Evolutionary conservation across 2,113 vertebrate species (phyloP).

Genomic region (Lepidothrix coronata): DNA sequence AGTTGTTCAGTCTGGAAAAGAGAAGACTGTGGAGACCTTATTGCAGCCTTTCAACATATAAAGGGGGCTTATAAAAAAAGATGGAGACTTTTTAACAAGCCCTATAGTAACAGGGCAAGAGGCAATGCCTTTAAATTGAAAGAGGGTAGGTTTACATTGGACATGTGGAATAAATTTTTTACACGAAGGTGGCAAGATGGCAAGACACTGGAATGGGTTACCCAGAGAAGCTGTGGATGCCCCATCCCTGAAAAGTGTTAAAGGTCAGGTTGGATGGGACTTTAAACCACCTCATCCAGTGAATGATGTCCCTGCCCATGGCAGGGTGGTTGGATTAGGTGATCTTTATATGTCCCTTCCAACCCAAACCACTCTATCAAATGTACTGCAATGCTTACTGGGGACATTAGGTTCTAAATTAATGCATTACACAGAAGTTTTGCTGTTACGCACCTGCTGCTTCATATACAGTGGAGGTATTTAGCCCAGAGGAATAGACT

Average conservation of each 20-base stretch:
- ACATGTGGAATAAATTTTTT: neutral
- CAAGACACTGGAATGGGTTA: neutral
- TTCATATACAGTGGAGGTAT: neutral
- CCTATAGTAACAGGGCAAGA: neutral
- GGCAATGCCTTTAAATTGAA: neutral
- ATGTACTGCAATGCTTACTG: neutral
- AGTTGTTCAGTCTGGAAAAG: neutral
- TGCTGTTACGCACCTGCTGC: neutral
- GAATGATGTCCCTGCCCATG: accelerated
- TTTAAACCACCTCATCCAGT: neutral
- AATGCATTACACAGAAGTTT: neutral
- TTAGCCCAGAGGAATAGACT: neutral
- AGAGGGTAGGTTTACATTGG: neutral
- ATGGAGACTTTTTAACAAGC: neutral
- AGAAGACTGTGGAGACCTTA: neutral
- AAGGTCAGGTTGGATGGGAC: accelerated
- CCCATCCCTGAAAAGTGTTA: neutral
- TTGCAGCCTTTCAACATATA: neutral
- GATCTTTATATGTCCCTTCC: neutral
- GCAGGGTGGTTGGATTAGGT: neutral
- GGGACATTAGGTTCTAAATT: neutral
- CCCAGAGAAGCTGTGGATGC: neutral
- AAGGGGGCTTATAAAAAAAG: neutral
- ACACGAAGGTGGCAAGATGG: neutral
- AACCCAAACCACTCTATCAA: neutral